phyloP scores from a whole-genome alignment of 2,888 invertebrate genomes.

The Aproaerema taeniolella region DNA sequence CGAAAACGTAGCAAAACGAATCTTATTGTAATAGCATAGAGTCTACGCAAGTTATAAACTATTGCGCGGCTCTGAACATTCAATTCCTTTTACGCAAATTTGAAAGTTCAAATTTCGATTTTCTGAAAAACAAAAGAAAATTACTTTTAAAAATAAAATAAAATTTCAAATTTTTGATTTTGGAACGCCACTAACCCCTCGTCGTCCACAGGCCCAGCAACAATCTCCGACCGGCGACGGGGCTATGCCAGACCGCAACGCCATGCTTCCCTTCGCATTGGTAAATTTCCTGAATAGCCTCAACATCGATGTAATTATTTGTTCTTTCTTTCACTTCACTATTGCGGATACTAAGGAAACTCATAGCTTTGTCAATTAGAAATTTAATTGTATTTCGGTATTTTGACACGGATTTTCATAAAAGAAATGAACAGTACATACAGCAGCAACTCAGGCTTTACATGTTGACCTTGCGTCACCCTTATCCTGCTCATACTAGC shows the following conservation, averaged over 20 bases:
- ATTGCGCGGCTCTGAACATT: too few relatives aligned
- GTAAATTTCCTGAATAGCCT: constrained; percentile 76
- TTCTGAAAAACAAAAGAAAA: not conserved
- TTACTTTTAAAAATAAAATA: constrained; percentile 10
- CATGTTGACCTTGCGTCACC: too few relatives aligned
- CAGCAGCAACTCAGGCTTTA: too few relatives aligned
- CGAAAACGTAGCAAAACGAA: too few relatives aligned
- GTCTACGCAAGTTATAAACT: too few relatives aligned
- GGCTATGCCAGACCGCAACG: constrained; percentile 52
- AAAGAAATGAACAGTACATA: too few relatives aligned
- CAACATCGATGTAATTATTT: constrained; percentile 73
- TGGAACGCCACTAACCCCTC: not conserved
- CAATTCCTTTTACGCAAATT: too few relatives aligned
- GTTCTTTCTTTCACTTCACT: constrained; percentile 27
- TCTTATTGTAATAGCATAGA: too few relatives aligned
- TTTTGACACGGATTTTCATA: too few relatives aligned
- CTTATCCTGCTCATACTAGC: too few relatives aligned
- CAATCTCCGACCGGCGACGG: constrained; percentile 63
- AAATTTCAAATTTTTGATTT: not conserved
- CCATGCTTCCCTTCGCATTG: constrained; percentile 73
- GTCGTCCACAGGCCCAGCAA: constrained; percentile 53
- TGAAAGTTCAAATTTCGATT: not conserved
- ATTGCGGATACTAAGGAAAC: constrained; percentile 31
- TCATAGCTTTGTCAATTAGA: too few relatives aligned
- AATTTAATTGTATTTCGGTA: too few relatives aligned